Evolutionary conservation across 2,888 invertebrate species (phyloP), one percentile per base, ranked within the genome.

Genomic region (Folsomia manolachei): DNA sequence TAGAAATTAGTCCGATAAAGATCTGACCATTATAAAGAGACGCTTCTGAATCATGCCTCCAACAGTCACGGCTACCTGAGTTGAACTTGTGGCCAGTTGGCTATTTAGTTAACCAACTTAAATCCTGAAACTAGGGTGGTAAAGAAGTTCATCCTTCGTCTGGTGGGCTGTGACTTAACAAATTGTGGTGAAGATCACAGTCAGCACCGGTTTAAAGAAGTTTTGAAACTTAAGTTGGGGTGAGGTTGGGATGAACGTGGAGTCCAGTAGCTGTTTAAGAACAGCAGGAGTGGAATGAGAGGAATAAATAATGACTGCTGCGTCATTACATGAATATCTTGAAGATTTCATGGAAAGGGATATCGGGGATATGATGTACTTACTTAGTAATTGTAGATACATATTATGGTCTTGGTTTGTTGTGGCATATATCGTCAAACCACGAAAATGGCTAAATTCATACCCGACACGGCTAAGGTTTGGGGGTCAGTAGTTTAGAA

Each of bases 251-350:
- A 39, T 4, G 7, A 39, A 14, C 14, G 56, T 18, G 18, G 56
- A 26, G 52, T 25, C 63, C 65, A 24, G 71, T 68, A 68, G 68
- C 68, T 62, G 61, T 69, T 39, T 52, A 66, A 26, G 25, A 68
- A 24, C 68, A 67, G 71, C 63, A 68, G 67, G 67, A 53, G 68
- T 39, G 39, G 63, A 71, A 71, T 67, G 71, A 71, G 67, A 65
- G 64, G 68, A 71, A 71, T 71, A 71, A 71, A 67, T 71, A 71
- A 71, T 71, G 63, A 52, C 67, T 71, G 71, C 71, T 68, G 71
- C 68, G 71, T 68, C 71, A 71, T 71, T 19, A 56, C 56, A 56
- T 19, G 9, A 51, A 51, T 11, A 56, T 4, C 21, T 56, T 56
- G 56, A 56, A 56, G 39, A 39, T 39, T 39, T 14, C 39, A 39